These are phyloP conservation scores for Leptinotarsa undecemlineata DNA, from an alignment of 1,140 invertebrate genomes.

Conservation along the genomic window DNA sequence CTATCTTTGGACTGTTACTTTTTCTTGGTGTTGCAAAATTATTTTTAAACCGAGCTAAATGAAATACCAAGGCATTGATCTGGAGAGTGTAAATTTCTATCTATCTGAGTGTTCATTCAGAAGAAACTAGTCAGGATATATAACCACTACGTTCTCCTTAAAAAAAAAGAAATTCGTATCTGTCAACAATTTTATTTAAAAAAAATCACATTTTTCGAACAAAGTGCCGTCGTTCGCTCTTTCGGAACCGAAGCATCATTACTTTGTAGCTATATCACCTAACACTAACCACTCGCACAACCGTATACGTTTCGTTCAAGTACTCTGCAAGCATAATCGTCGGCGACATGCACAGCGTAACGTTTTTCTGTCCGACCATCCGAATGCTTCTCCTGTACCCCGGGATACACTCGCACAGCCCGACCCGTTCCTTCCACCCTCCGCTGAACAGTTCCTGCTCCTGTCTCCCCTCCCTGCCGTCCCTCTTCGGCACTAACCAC, in stretches of 20 bases:
- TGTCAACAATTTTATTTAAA: slow-evolving; percentile 1
- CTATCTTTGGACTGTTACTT: too few species aligned
- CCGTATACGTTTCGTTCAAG: slow-evolving; percentile 56
- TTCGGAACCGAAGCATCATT: background rate
- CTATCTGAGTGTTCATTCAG: too few species aligned
- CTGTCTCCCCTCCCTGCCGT: slow-evolving; percentile 36
- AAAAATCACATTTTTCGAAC: slow-evolving; percentile 17
- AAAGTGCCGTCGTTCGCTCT: background rate
- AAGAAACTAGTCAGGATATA: too few species aligned
- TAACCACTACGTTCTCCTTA: too few species aligned
- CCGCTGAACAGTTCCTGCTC: slow-evolving; percentile 42
- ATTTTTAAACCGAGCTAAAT: too few species aligned
- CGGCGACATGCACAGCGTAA: slow-evolving; percentile 56
- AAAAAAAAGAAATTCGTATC: too few species aligned
- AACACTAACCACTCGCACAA: slow-evolving; percentile 24
- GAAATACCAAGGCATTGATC: too few species aligned
- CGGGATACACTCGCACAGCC: slow-evolving; percentile 73
- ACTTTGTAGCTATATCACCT: background rate
- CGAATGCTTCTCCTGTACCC: slow-evolving; percentile 61
- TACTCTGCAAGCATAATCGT: slow-evolving; percentile 60
- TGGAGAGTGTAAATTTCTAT: too few species aligned
- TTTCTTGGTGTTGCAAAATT: too few species aligned
- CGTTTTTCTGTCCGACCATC: slow-evolving; percentile 35
- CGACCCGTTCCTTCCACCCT: slow-evolving; percentile 51
- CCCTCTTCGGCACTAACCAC: slow-evolving; percentile 67